Base-by-base conservation (phyloP, 1,140 invertebrate species). In the Metopolophium dirhodum region DNA sequence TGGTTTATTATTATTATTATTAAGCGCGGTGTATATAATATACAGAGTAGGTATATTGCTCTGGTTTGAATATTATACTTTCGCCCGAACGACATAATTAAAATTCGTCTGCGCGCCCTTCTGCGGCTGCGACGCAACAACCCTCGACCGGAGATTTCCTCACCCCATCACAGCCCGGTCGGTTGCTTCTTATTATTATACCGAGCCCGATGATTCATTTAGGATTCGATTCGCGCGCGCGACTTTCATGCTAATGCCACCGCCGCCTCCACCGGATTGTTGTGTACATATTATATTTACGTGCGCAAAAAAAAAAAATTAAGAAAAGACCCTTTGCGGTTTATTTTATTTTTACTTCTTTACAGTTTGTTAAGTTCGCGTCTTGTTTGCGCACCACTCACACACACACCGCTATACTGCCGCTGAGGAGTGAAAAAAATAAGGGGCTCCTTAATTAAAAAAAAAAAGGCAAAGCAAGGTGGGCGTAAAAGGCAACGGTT, bases 391-490 rank as follows among this genome's bases (percentile, higher is more conserved):
- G 35, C 61, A n/a, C 61, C 61, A 18, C 30, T 30, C 61, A 68
- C 61, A 68, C 54, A 18, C 61, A 77, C 61, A 68, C 54, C 37
- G 54, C 77, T 45, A 41, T 41, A 51, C 45, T 35, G 47, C 47
- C 91, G 35, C 45, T 22, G 11, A 57, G 22, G 57, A 90, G 54
- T n/a, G 51, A 90, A 57, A 61, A 61, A 68, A 90, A 90, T 90
- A 92, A 93, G 47, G 91, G 90, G 82, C 91, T 83, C 91, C 91
- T 93, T 93, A 93, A 93, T 93, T 93, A 93, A 93, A 91, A 91
- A 91, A 91, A 91, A 91, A 85, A 85, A 86, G 37, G 82, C 82
- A 93, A 93, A 93, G 49, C 23, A 86, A 93, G 82, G 91, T 92
- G 68, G 90, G 68, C 91, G 91, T 77, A n/a, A 82, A 82, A 83